Conservation (phyloP, 1,140 invertebrate species). For the Heliconius himera region DNA sequence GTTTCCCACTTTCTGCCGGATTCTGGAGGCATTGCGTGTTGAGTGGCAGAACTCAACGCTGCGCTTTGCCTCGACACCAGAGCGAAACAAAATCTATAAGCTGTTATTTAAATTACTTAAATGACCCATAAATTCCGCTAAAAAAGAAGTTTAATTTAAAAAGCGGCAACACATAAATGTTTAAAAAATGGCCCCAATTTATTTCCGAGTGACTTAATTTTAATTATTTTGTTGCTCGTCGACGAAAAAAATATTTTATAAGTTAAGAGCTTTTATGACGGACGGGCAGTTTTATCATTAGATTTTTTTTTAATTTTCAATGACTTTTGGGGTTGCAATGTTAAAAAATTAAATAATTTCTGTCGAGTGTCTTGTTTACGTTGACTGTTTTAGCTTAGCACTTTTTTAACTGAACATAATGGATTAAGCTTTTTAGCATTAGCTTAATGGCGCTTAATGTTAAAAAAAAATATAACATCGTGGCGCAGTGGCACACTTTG, state of each 20-base stretch:
- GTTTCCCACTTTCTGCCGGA: no score
- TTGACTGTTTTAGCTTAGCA: not conserved
- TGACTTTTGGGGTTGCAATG: conserved; percentile 2
- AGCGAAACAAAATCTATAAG: no score
- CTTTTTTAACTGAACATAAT: no score
- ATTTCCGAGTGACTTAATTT: conserved; percentile 5
- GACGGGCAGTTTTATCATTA: conserved; percentile 12
- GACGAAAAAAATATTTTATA: conserved; percentile 6
- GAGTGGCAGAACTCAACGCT: no score
- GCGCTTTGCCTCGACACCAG: no score
- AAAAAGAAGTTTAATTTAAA: not conserved
- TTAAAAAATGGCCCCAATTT: not conserved
- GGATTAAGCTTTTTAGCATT: not conserved
- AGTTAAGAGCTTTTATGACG: conserved; percentile 12
- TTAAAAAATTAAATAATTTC: not conserved
- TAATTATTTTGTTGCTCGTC: conserved; percentile 9
- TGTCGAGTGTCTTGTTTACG: not conserved
- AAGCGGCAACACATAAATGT: not conserved
- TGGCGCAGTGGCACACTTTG: no score
- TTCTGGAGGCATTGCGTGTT: no score
- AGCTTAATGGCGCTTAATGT: no score
- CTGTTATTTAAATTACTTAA: not conserved
- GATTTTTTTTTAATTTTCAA: conserved; percentile 3
- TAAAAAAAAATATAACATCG: no score
- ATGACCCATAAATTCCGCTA: not conserved